Evolutionary conservation across 2,113 vertebrate species (phyloP).

Genomic region (Daboia siamensis): DNA sequence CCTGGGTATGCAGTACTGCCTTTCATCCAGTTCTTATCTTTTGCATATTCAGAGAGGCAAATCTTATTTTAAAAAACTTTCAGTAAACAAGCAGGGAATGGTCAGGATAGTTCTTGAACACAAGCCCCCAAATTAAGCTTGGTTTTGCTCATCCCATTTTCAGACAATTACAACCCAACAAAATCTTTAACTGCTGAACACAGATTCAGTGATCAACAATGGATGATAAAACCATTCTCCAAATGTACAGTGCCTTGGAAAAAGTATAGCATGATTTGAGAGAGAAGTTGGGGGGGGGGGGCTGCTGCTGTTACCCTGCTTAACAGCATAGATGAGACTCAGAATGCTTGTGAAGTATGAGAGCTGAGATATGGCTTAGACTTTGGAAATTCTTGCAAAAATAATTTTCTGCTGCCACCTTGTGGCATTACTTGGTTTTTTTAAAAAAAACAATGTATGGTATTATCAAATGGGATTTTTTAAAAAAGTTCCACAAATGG

Average conservation of each 20-base stretch:
- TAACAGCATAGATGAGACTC: background rate
- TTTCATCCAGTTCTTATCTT: background rate
- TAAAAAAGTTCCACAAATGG: background rate
- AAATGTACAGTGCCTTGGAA: background rate
- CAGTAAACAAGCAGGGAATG: too few species aligned
- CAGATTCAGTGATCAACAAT: background rate
- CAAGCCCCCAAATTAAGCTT: background rate
- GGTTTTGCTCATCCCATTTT: background rate
- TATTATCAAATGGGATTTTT: background rate
- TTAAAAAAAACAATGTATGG: background rate
- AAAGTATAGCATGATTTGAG: background rate
- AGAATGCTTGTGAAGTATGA: slow-evolving; percentile 27
- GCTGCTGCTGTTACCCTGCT: background rate
- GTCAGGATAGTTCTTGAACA: background rate
- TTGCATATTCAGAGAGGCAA: background rate
- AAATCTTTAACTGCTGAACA: too few species aligned
- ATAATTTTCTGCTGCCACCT: slow-evolving; percentile 71
- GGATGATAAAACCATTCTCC: background rate
- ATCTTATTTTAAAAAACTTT: background rate
- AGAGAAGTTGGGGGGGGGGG: background rate
- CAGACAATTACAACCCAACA: background rate
- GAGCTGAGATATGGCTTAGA: slow-evolving; percentile 7
- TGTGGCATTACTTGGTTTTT: slow-evolving; percentile 50
- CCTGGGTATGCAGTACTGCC: background rate
- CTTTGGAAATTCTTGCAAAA: slow-evolving; percentile 36